A percentile compares a stretch with the other conserved stretches of the same genome.
Conservation (phyloP, 2,113 vertebrate genomes). For the Hemibagrus wyckioides region DNA sequence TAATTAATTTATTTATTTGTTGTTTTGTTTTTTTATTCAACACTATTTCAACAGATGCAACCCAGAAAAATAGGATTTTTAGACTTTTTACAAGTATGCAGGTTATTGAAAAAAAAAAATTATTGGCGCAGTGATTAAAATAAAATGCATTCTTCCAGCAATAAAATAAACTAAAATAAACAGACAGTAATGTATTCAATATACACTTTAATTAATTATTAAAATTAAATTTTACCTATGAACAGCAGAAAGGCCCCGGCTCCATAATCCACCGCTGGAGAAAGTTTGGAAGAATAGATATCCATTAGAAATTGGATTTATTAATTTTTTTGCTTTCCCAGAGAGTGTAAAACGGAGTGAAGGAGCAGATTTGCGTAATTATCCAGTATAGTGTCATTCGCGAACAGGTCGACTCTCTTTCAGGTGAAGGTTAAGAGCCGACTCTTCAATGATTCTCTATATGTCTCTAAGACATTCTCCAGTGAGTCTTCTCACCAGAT, state of each 20-base stretch:
- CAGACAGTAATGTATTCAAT: not conserved
- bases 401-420: not conserved
- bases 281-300: conserved; percentile 77
- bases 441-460: not conserved
- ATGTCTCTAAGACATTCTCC: not conserved
- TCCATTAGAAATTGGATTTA: conserved; percentile 65
- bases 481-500: not conserved
- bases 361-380: not conserved
- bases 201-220: not conserved
- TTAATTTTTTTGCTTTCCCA: conserved; percentile 12
- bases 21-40: no score
- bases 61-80: no score
- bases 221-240: conserved; percentile 78
- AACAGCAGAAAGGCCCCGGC: conserved; percentile 76
- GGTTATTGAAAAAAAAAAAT: no score
- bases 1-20: no score
- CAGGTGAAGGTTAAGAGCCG: not conserved
- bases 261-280: conserved; percentile 77
- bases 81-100: not conserved
- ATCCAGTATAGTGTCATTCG: not conserved
- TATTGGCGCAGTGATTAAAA: not conserved
- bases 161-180: not conserved
- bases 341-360: not conserved
- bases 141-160: not conserved
- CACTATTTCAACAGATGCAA: no score